Percentiles rank a stretch among this genome's conserved stretches.
These are phyloP conservation scores for Trichomalopsis sarcophagae DNA, from an alignment of 1,140 invertebrate genomes.

Conservation along the genomic window DNA sequence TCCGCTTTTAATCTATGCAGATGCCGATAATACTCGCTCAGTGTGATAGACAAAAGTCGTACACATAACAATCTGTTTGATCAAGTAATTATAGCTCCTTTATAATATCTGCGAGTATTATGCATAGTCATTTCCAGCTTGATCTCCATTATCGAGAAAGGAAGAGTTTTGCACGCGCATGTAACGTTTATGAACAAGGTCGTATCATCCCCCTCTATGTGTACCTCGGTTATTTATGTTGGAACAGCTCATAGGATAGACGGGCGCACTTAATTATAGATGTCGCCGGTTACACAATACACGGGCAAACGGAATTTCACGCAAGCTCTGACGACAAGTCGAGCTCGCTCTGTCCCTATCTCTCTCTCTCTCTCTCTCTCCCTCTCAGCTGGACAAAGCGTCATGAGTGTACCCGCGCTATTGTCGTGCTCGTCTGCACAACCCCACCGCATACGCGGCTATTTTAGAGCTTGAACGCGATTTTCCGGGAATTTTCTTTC, in stretches of 20 bases:
- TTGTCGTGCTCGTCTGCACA: too few species aligned
- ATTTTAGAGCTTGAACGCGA: too few species aligned
- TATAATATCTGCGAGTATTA: neutral
- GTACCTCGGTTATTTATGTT: slow-evolving; percentile 1
- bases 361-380: neutral
- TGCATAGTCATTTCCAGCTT: neutral
- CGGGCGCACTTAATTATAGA: slow-evolving; percentile 1
- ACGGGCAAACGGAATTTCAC: slow-evolving; percentile 12
- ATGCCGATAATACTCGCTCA: too few species aligned
- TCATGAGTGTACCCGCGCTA: too few species aligned
- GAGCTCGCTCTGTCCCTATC: too few species aligned
- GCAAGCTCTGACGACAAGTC: neutral
- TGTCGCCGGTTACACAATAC: neutral
- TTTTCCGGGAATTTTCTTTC: too few species aligned
- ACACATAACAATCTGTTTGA: too few species aligned
- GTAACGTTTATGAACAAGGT: neutral
- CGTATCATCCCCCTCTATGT: neutral
- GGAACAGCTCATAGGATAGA: neutral
- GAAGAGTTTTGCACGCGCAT: neutral
- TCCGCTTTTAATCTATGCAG: too few species aligned
- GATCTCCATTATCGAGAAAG: neutral
- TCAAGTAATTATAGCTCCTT: too few species aligned
- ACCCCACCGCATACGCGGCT: too few species aligned
- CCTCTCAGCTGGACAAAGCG: neutral
- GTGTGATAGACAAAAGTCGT: neutral